These are phyloP conservation scores for Aphelenchoides fujianensis DNA, from an alignment of 1,140 invertebrate genomes.

Conservation along the genomic window DNA sequence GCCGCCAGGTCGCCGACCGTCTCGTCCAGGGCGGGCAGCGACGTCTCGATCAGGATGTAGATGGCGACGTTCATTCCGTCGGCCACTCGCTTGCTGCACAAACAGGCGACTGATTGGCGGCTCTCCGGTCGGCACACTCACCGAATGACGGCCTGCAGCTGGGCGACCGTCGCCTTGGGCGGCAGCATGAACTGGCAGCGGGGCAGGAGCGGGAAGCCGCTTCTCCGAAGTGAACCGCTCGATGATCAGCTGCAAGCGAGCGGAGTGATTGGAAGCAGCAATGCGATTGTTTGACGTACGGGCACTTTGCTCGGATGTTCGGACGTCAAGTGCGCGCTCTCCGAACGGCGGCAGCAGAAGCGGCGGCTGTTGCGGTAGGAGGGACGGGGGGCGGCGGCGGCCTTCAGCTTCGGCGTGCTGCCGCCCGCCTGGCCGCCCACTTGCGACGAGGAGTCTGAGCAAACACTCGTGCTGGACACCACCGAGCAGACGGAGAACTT, in stretches of 20 bases:
- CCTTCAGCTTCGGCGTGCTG: background rate
- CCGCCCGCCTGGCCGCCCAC: background rate
- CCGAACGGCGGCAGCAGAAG: slow-evolving; percentile 7
- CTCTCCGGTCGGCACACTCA: background rate
- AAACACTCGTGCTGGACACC: slow-evolving; percentile 9
- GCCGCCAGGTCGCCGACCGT: slow-evolving; percentile 1
- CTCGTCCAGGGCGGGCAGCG: background rate
- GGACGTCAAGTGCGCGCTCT: background rate
- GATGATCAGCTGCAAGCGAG: background rate
- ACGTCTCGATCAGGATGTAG: slow-evolving; percentile 6
- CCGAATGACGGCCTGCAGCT: slow-evolving; percentile 8
- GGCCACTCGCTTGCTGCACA: slow-evolving; percentile 9
- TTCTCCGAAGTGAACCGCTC: slow-evolving; percentile 8
- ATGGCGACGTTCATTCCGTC: background rate
- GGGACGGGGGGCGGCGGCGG: too few relatives aligned
- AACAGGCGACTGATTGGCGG: background rate
- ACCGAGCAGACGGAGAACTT: slow-evolving; percentile 10
- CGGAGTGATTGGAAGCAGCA: background rate
- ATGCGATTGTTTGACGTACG: background rate
- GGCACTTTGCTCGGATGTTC: slow-evolving; percentile 13
- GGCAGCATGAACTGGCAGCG: slow-evolving; percentile 16
- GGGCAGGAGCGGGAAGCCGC: background rate
- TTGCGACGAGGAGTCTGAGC: background rate
- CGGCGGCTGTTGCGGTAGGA: background rate
- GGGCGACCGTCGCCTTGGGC: slow-evolving; percentile 3